Base-by-base conservation (phyloP, 2,797 vertebrate species). In the Sebastiscus albofasciatus region DNA sequence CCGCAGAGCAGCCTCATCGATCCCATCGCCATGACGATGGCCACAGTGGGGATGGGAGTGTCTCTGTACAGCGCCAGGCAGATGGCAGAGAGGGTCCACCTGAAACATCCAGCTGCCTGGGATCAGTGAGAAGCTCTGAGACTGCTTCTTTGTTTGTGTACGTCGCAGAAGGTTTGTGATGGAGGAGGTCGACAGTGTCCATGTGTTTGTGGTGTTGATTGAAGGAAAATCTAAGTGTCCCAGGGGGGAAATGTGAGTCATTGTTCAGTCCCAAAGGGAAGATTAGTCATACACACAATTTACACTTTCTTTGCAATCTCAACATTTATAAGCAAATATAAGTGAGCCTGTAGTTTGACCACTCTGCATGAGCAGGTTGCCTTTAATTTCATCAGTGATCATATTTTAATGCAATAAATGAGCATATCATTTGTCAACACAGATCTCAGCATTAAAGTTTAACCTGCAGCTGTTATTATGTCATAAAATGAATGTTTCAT, bases 11-110 rank as follows among this genome's bases (percentile, higher is more conserved):
- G 94, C 6, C 67, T 96, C 89, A 69, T 94, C 68, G 94, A 97
- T 65, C 93, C 96, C 61, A 87, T 96, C 72, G 97, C 97, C 74
- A 80, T 97, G 77, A 77, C 96, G 72, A 93, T 98, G 93, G 97
- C 97, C 0, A 87, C 95, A 0, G 72, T 97, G 0, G 97, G 97
- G 27, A 89, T 96, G 67, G 95, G 96, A 1, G 87, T 97, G 71
- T 98, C 97, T 80, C 89, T 96, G 87, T 98, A 97, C 90, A 97
- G 97, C 0, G 85, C 90, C 77, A 93, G 95, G 69, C 95, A 93
- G 88, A 97, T 98, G 97, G 88, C 95, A 0, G 79, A 91, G 29
- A 76, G 72, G 13, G 87, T 91, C 49, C 86, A 75, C 0, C 65
- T 89, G 67, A 88, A 88, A 8, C 86, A 59, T 10, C 55, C 70